Evolutionary conservation across 1,140 invertebrate species (phyloP).

Genomic region (Monomorium pharaonis): DNA sequence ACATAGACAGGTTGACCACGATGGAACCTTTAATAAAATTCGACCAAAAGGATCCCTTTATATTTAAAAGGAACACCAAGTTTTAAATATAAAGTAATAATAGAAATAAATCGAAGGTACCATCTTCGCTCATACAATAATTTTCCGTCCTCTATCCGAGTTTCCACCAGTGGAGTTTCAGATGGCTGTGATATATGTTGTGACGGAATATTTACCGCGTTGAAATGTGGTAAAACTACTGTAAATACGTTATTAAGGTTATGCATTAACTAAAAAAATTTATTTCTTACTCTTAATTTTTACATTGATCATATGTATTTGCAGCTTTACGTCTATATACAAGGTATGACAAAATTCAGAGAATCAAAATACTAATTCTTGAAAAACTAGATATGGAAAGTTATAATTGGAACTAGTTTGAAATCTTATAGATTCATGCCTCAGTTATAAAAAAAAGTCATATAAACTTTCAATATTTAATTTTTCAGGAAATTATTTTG

Average conservation of each 20-base stretch:
- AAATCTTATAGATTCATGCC: neutral
- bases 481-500: neutral
- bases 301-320: slow-evolving; percentile 4
- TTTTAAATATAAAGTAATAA: slow-evolving; percentile 12
- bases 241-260: slow-evolving; percentile 50
- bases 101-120: slow-evolving; percentile 83
- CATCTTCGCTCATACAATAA: slow-evolving; percentile 96
- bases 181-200: slow-evolving; percentile 78
- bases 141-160: slow-evolving; percentile 97
- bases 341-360: neutral
- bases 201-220: slow-evolving; percentile 80
- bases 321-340: neutral
- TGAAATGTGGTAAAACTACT: slow-evolving; percentile 84
- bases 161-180: slow-evolving; percentile 88
- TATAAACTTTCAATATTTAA: neutral
- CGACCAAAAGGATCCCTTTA: neutral
- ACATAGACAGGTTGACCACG: slow-evolving; percentile 96
- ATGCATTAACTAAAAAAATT: slow-evolving; percentile 33
- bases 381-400: neutral
- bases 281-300: slow-evolving; percentile 31
- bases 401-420: neutral
- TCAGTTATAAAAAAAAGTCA: neutral
- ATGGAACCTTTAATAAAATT: slow-evolving; percentile 89
- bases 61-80: slow-evolving; percentile 39
- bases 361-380: neutral